Percentiles rank a stretch among this genome's conserved stretches.
These are phyloP conservation scores for Steatornis caripensis DNA, from an alignment of 2,113 vertebrate genomes.

Conservation along the genomic window DNA sequence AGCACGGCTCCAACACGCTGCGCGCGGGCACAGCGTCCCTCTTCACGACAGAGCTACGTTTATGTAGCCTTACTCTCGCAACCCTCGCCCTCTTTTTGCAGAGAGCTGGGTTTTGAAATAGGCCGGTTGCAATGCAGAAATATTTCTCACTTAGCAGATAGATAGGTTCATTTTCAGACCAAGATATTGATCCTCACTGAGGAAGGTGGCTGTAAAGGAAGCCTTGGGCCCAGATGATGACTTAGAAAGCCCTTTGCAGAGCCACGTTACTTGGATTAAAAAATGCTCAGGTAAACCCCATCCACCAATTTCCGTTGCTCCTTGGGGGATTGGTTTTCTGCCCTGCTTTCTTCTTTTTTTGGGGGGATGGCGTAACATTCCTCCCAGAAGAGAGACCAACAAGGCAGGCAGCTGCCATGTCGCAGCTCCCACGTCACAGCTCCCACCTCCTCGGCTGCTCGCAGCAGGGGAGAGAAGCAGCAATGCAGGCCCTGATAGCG, in stretches of 20 bases:
- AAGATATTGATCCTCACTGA: not conserved
- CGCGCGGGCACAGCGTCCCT: not conserved
- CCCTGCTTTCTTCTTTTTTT: too few species aligned
- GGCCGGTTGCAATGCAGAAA: not conserved
- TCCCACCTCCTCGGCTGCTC: not conserved
- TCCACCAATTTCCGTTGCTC: too few species aligned
- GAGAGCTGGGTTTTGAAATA: not conserved
- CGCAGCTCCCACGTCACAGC: not conserved
- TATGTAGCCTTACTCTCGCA: not conserved
- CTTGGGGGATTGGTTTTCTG: too few species aligned
- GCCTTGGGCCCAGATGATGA: too few species aligned
- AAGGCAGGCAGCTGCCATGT: not conserved
- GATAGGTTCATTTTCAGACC: not conserved
- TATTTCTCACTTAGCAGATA: not conserved
- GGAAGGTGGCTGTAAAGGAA: not conserved
- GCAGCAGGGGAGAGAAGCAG: not conserved
- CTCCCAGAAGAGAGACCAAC: not conserved
- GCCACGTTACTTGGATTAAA: too few species aligned
- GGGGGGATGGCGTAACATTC: too few species aligned
- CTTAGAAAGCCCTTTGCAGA: too few species aligned
- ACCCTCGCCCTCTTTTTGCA: not conserved
- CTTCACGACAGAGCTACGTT: rapidly evolving
- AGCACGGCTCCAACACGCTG: not conserved
- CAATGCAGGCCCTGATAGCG: rapidly evolving
- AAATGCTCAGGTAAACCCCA: too few species aligned